Base-by-base conservation (phyloP, 2,797 vertebrate genomes). In the Betta splendens region DNA sequence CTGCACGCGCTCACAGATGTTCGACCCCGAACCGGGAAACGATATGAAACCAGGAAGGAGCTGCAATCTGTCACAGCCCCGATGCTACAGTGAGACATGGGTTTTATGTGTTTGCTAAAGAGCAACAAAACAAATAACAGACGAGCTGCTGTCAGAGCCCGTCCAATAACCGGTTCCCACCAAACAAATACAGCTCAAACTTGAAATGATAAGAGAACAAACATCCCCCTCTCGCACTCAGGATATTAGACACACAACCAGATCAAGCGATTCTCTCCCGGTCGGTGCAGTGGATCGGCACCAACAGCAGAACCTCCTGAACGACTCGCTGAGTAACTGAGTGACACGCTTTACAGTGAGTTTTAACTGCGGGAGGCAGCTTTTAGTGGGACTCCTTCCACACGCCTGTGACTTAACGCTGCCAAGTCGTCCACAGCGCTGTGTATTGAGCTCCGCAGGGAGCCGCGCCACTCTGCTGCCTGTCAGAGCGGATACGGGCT, bases 191-290 rank as follows among this genome's bases (percentile, higher is more conserved):
- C 28, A 52, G 33, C 35, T 54, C 52, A 51, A 52, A 52, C 15
- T 17, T 13, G 0, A 9, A 36, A 7, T 15, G 65, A 75, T 46
- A 75, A 67, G 18, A 1, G 31, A 35, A 49, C 36, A 6, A 56
- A 54, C 55, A 42, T 33, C 18, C 43, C 16, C n/a, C n/a, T 12
- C 11, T 42, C 47, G 3, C 42, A 15, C 53, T 64, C 71, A 40
- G 64, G 69, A 63, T 77, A 77, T 79, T 73, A 73, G 31, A 57
- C 36, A 1, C 31, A 16, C 7, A 40, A 63, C 52, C 12, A 73
- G 70, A 83, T 74, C 44, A n/a, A 38, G 29, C 3, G 44, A 77
- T 78, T 64, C 48, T 35, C 49, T 31, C 46, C 58, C 44, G 7
- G 35, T 56, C 57, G 26, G 9, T 6, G 48, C 20, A n/a, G n/a